Conservation (phyloP, 2,888 invertebrate species). For the Drosophila atroscutellata region DNA sequence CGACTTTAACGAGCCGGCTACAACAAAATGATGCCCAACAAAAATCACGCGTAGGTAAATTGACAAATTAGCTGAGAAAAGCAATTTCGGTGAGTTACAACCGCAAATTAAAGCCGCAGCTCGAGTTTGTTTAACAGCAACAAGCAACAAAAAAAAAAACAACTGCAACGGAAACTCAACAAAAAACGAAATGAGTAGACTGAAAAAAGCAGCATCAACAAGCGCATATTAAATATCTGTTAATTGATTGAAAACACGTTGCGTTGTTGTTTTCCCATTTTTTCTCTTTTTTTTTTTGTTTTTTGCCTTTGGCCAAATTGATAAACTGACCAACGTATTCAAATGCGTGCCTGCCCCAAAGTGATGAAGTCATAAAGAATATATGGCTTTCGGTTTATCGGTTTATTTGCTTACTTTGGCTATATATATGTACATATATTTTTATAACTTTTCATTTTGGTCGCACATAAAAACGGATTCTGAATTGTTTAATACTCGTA, state of each 20-base stretch:
- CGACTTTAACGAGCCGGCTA: constrained; percentile 57
- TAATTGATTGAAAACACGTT: constrained; percentile 73
- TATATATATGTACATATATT: not conserved
- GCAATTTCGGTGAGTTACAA: constrained; percentile 66
- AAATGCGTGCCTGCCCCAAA: constrained; percentile 53
- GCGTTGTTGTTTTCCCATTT: constrained; percentile 36
- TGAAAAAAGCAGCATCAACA: constrained; percentile 8
- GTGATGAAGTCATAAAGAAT: constrained; percentile 79
- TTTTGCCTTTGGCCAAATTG: constrained; percentile 39
- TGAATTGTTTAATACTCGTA: constrained; percentile 37
- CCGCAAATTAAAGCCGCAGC: constrained; percentile 30
- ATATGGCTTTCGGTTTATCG: constrained; percentile 57
- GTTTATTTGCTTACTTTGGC: constrained; percentile 20
- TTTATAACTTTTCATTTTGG: constrained; percentile 18
- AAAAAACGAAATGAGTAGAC: constrained; percentile 13
- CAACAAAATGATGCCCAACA: constrained; percentile 13
- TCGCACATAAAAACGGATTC: constrained; percentile 15
- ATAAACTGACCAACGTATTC: constrained; percentile 56
- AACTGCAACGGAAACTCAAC: constrained; percentile 46
- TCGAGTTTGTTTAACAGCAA: constrained; percentile 25
- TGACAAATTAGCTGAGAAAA: constrained; percentile 71
- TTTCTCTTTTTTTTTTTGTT: not conserved
- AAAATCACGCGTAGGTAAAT: constrained; percentile 64
- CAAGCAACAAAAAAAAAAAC: constrained; percentile 19
- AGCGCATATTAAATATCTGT: constrained; percentile 51